Conservation (phyloP, 2,888 invertebrate genomes). For the Adelognathus sp. region DNA sequence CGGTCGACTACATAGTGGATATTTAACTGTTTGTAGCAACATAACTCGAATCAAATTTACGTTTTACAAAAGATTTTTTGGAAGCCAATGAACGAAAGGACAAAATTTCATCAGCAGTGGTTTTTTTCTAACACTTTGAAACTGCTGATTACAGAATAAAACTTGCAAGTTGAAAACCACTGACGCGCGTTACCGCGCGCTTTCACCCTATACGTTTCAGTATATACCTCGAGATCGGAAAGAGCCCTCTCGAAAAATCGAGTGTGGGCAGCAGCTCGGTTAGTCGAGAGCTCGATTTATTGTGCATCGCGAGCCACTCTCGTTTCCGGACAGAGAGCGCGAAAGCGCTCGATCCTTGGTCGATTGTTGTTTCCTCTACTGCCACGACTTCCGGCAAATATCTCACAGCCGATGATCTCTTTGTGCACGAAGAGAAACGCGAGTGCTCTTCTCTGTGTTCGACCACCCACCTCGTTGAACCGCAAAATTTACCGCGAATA, state of each 20-base stretch:
- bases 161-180: neutral
- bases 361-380: constrained; percentile 60
- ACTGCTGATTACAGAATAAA: too few species aligned
- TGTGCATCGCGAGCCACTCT: constrained; percentile 59
- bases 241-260: constrained; percentile 32
- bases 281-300: constrained; percentile 57
- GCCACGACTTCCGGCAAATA: constrained; percentile 62
- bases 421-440: constrained; percentile 55
- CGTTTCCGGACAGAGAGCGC: constrained; percentile 60
- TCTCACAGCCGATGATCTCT: constrained; percentile 63
- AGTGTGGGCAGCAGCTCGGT: constrained; percentile 38
- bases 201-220: neutral
- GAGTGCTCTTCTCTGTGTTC: neutral
- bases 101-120: too few species aligned
- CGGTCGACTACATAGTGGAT: too few species aligned
- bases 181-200: neutral
- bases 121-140: too few species aligned
- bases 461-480: neutral
- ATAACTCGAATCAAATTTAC: too few species aligned
- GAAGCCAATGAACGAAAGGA: too few species aligned
- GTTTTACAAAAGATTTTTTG: too few species aligned
- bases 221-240: constrained; percentile 52
- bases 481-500: constrained; percentile 13
- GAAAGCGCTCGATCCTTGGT: constrained; percentile 54
- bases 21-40: too few species aligned